Conservation (phyloP, 2,113 vertebrate genomes). For the Gavia stellata region DNA sequence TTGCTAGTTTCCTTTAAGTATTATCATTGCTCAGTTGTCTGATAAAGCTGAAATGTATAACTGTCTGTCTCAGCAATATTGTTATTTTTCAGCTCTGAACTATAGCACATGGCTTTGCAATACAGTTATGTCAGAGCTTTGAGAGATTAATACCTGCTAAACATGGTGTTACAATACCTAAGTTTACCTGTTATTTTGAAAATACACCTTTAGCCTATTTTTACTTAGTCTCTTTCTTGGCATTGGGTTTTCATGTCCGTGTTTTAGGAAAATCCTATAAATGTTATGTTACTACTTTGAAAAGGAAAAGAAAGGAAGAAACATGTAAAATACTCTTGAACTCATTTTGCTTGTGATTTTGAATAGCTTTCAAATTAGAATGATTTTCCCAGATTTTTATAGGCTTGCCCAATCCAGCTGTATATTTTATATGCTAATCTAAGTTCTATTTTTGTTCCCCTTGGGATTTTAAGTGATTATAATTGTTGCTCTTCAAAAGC, state of each 20-base stretch:
- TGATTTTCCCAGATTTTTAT: conserved; percentile 76
- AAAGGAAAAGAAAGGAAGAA: conserved; percentile 57
- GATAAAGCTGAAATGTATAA: neutral
- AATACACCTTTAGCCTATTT: conserved; percentile 21
- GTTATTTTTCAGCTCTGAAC: neutral
- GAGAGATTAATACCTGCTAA: neutral
- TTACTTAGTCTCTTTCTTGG: conserved; percentile 18
- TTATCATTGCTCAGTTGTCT: neutral
- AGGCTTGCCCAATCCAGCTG: conserved; percentile 83
- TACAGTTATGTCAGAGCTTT: neutral
- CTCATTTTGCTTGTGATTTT: conserved; percentile 75
- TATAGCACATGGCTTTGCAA: neutral
- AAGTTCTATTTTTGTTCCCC: conserved; percentile 84
- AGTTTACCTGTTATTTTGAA: neutral
- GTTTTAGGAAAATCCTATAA: conserved; percentile 73
- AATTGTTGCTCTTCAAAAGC: conserved; percentile 88
- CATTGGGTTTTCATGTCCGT: conserved; percentile 26
- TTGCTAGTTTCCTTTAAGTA: neutral
- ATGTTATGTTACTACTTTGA: conserved; percentile 61
- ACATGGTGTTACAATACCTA: neutral
- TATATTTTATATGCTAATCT: conserved; percentile 88
- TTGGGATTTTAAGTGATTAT: conserved; percentile 87
- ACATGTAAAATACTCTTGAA: conserved; percentile 72
- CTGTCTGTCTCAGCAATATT: neutral
- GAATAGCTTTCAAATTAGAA: conserved; percentile 81